Base-by-base conservation (phyloP, 1,140 invertebrate genomes). In the Pantala flavescens region DNA sequence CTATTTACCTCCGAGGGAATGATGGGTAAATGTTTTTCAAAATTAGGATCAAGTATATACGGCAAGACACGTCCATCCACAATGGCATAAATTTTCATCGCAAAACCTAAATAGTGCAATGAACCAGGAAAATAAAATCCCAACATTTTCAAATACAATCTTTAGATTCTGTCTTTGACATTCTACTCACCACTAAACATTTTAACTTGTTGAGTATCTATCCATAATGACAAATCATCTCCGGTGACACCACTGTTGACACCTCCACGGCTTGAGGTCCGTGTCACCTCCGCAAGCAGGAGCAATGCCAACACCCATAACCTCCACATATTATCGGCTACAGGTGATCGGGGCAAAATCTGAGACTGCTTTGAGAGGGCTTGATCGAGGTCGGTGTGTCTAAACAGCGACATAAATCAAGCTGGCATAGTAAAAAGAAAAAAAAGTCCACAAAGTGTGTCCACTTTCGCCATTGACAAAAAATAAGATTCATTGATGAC, bases 61-160 rank as follows among this genome's bases (percentile, higher is more conserved):
- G 91, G 89, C 16, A 91, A 84, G 70, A 97, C 93, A 79, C 88
- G 88, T 42, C 94, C 93, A 81, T 96, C 93, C 70, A 89, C 84
- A 77, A 96, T 96, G 36, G 91, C 93, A 82, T 90, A 94, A 78
- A 97, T 93, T 84, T 93, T 90, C 89, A 95, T 94, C 55, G 90
- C 87, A 79, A 92, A 87, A 77, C 92, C 92, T 94, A 73, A 63
- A 73, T 12, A 10, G 82, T 24, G 78, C 28, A 78, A 36, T 36
- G 28, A 36, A 36, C 28, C 2, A 36, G 28, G 28, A 2, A 36
- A 36, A 5, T 36, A 36, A 36, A 36, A 9, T 9, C 28, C 28
- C 28, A 9, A 36, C 9, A 36, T 5, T 36, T 36, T 36, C 9
- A 5, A 36, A 5, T 36, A 36, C 2, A 36, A 36, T 5, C 2